Conservation (phyloP, 2,888 invertebrate species). For the Anodontia alba region DNA sequence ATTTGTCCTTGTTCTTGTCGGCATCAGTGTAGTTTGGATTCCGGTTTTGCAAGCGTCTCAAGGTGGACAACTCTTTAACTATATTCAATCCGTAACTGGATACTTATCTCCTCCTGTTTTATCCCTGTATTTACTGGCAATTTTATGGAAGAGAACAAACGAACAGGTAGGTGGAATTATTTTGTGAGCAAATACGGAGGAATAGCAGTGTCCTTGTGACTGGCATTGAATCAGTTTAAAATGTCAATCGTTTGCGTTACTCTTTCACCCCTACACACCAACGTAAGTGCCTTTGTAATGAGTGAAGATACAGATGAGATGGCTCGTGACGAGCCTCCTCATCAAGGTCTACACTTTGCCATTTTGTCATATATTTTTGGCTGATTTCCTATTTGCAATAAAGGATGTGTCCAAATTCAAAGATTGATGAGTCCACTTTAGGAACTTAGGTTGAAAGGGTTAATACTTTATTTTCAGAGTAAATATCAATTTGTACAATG, state of each 20-base stretch:
- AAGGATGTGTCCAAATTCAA: too few species aligned
- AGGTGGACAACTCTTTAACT: conserved; percentile 86
- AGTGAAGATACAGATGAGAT: too few species aligned
- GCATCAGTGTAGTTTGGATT: conserved; percentile 84
- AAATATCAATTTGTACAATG: too few species aligned
- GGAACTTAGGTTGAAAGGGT: too few species aligned
- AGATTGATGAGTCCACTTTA: too few species aligned
- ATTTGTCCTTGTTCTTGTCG: conserved; percentile 82
- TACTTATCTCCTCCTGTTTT: conserved; percentile 87
- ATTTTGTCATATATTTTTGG: too few species aligned
- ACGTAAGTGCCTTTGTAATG: too few species aligned
- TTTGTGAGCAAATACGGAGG: too few species aligned
- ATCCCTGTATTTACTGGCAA: conserved; percentile 86
- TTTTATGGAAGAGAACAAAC: conserved; percentile 86
- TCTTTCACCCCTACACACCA: background rate
- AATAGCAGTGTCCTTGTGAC: background rate
- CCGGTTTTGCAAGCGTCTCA: conserved; percentile 86
- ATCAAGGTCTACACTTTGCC: too few species aligned
- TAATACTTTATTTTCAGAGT: too few species aligned
- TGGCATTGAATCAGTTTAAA: background rate
- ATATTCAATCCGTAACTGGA: conserved; percentile 87
- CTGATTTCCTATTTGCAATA: too few species aligned
- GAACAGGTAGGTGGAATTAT: conserved; percentile 86
- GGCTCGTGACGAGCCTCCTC: too few species aligned
- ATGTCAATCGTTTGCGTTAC: background rate